phyloP scores from a whole-genome alignment of 2,797 vertebrate species.

The Siniperca undulata region DNA sequence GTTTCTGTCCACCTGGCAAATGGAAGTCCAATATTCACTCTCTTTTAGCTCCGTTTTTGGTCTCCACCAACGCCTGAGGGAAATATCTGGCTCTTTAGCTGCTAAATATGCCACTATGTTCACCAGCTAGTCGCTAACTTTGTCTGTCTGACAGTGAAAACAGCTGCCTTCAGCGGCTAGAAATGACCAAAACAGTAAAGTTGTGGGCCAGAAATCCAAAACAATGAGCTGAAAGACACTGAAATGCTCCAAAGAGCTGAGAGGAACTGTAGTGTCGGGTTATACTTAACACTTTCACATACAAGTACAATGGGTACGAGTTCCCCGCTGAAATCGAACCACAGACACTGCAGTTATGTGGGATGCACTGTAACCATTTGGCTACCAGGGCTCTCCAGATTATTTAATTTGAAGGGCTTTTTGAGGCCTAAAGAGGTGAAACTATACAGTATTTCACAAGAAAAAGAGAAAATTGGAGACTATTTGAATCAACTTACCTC shows the following conservation, averaged over 20 bases:
- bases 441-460: background rate
- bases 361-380: too few relatives aligned
- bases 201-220: background rate
- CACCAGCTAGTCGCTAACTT: background rate
- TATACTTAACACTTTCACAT: background rate
- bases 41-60: background rate
- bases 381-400: background rate
- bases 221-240: background rate
- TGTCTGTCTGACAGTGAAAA: background rate
- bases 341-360: too few relatives aligned
- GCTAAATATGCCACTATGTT: background rate
- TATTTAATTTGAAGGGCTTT: background rate
- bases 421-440: background rate
- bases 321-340: too few relatives aligned
- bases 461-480: background rate
- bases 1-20: background rate
- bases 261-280: background rate
- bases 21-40: background rate
- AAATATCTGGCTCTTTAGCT: background rate
- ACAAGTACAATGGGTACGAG: too few relatives aligned
- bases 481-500: conserved; percentile 56
- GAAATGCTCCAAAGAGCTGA: background rate
- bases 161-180: background rate
- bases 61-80: background rate
- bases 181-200: background rate